Percentiles rank a stretch among this genome's conserved stretches.
These are phyloP conservation scores for Dendrocincla fuliginosa DNA, from an alignment of 2,797 vertebrate genomes.

Conservation along the genomic window DNA sequence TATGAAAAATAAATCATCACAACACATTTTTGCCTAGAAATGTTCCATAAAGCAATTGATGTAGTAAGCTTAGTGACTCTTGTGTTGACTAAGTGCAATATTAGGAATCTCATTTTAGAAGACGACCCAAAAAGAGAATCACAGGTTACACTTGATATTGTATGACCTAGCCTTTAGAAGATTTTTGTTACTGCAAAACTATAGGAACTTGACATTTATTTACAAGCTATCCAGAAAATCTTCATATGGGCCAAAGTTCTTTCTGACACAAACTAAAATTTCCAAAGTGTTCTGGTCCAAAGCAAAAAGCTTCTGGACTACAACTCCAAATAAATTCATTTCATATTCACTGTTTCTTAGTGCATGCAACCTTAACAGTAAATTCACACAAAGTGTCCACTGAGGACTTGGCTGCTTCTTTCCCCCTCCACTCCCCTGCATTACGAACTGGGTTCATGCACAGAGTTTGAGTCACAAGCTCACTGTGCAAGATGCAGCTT, in stretches of 20 bases:
- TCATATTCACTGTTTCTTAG: not conserved
- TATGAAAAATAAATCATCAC: not conserved
- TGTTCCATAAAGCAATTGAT: not conserved
- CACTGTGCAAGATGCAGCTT: not conserved
- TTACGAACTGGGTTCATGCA: not conserved
- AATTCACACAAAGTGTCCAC: not conserved
- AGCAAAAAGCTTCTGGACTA: not conserved
- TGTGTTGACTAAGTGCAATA: not conserved
- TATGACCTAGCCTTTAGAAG: not conserved
- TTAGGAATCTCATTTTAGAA: not conserved
- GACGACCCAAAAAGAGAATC: not conserved
- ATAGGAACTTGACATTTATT: not conserved
- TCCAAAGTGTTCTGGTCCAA: not conserved
- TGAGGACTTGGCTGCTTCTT: not conserved
- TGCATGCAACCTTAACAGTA: not conserved
- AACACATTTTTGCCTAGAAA: not conserved
- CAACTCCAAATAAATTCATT: not conserved
- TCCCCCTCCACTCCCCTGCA: no score
- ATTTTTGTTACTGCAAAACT: not conserved
- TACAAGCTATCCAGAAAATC: not conserved
- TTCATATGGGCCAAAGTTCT: not conserved
- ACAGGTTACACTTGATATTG: not conserved
- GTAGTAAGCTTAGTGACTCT: not conserved
- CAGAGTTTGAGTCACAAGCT: not conserved
- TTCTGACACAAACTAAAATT: not conserved